These are phyloP conservation scores for Drosophila quinaria DNA, from an alignment of 2,888 invertebrate species.

Conservation along the genomic window DNA sequence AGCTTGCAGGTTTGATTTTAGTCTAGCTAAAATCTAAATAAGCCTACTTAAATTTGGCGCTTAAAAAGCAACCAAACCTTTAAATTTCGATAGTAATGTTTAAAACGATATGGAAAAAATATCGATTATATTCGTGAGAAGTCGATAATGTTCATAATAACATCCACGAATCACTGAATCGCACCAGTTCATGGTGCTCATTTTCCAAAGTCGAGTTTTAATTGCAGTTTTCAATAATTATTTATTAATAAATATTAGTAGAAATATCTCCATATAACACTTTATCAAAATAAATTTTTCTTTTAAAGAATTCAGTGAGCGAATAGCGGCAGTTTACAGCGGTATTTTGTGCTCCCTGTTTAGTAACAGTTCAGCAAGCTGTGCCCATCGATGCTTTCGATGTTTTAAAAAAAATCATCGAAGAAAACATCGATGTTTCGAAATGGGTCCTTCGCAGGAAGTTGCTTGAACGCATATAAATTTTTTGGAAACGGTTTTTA, in stretches of 20 bases:
- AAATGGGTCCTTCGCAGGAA: too few relatives aligned
- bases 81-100: background rate
- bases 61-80: conserved; percentile 8
- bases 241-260: background rate
- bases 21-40: background rate
- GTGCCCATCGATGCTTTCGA: too few relatives aligned
- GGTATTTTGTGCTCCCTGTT: background rate
- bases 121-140: background rate
- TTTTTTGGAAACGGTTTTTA: too few relatives aligned
- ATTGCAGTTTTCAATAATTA: background rate
- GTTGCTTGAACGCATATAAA: too few relatives aligned
- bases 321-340: background rate
- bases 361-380: background rate
- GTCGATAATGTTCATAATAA: background rate
- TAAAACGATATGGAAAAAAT: too few relatives aligned
- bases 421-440: too few relatives aligned
- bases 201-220: background rate
- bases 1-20: conserved; percentile 21
- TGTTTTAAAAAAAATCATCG: too few relatives aligned
- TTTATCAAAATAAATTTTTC: background rate
- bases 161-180: background rate
- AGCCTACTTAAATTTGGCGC: conserved; percentile 53
- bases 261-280: background rate
- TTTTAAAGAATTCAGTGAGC: background rate
- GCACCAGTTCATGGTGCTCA: background rate